These are phyloP conservation scores for Eueremaeus valkanovi DNA, from an alignment of 2,888 invertebrate species.

Conservation along the genomic window DNA sequence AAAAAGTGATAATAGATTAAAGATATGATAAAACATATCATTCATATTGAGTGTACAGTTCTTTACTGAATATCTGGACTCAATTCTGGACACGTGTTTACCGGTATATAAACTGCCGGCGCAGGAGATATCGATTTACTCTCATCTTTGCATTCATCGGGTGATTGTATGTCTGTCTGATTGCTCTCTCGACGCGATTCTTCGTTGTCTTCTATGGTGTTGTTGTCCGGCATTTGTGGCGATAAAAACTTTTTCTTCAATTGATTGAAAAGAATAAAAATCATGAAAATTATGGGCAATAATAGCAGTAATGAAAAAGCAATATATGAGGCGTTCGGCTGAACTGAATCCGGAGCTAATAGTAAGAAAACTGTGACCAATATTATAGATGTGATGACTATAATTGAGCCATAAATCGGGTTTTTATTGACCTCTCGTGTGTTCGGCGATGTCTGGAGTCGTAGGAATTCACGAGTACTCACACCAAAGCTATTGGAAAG, in stretches of 20 bases:
- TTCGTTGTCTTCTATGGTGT: not conserved
- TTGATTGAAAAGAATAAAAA: conserved; percentile 6
- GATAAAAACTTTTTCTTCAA: conserved; percentile 20
- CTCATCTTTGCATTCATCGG: not conserved
- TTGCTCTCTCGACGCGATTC: not conserved
- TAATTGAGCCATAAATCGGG: conserved; percentile 21
- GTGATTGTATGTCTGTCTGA: not conserved
- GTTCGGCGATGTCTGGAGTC: too few relatives aligned
- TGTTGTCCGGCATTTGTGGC: not conserved
- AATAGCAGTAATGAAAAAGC: conserved; percentile 14
- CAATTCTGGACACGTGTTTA: too few relatives aligned
- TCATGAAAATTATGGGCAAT: conserved; percentile 14
- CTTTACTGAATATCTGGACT: too few relatives aligned
- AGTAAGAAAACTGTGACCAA: conserved; percentile 3
- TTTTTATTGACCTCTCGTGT: conserved; percentile 23
- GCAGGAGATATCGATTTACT: too few relatives aligned
- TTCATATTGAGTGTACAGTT: too few relatives aligned
- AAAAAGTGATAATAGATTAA: too few relatives aligned
- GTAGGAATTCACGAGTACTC: conserved; percentile 7
- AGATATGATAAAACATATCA: too few relatives aligned
- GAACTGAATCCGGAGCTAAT: conserved; percentile 9
- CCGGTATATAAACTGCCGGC: too few relatives aligned
- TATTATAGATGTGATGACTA: conserved; percentile 11
- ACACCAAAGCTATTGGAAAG: conserved; percentile 20
- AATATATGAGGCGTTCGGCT: conserved; percentile 9